phyloP scores from a whole-genome alignment of 2,888 invertebrate species.

The Standfussiana lucernea region DNA sequence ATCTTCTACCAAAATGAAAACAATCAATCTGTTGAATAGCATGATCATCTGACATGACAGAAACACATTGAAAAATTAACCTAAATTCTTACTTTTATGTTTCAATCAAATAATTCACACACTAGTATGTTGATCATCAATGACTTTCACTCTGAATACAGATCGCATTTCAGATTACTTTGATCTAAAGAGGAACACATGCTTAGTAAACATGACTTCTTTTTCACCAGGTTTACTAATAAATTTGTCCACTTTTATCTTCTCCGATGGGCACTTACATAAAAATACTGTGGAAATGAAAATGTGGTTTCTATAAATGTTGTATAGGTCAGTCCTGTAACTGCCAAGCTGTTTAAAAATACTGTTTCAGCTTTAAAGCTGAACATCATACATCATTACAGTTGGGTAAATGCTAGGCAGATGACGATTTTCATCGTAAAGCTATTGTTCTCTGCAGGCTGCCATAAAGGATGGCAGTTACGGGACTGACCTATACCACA shows the following conservation, averaged over 20 bases:
- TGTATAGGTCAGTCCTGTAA: neutral
- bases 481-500: neutral
- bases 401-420: neutral
- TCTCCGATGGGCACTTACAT: neutral
- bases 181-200: neutral
- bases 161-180: constrained; percentile 2
- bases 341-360: no score
- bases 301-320: neutral
- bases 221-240: neutral
- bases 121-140: neutral
- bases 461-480: neutral
- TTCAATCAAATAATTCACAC: neutral
- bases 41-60: neutral
- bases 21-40: constrained; percentile 1
- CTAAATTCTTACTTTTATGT: neutral
- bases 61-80: constrained; percentile 3
- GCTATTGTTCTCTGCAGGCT: neutral
- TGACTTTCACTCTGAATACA: constrained; percentile 17
- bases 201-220: neutral
- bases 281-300: fast-evolving
- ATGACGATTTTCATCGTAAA: neutral
- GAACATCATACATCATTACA: neutral
- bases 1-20: neutral
- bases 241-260: neutral
- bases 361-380: neutral